A percentile compares a stretch with the other conserved stretches of the same genome.
phyloP scores from a whole-genome alignment of 2,797 vertebrate species.

The Microctenopoma steveboyesi region DNA sequence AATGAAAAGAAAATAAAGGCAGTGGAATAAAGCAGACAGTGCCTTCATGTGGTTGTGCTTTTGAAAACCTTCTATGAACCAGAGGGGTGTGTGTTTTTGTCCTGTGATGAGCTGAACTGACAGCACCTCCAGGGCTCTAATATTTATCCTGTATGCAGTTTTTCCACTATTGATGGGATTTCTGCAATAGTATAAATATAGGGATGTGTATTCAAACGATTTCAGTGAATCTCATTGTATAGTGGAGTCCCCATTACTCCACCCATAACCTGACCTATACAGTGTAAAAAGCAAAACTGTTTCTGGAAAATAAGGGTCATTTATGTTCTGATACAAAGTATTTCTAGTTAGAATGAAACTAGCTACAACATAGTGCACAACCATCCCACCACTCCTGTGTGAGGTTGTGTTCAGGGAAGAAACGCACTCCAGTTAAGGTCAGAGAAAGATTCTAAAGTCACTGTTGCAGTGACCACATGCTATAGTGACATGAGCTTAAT shows the following conservation, averaged over 20 bases:
- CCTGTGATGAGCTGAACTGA: conserved; percentile 23
- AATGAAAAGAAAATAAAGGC: conserved; percentile 44
- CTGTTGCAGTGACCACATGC: no score
- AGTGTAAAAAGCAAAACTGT: background rate
- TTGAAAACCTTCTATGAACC: conserved; percentile 52
- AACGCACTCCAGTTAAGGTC: no score
- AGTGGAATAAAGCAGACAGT: conserved; percentile 47
- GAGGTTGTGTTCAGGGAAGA: no score
- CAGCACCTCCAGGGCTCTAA: conserved; percentile 38
- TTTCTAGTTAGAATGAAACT: background rate
- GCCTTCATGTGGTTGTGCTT: conserved; percentile 70
- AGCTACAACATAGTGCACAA: no score
- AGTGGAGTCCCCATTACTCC: no score
- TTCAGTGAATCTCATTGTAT: conserved; percentile 12
- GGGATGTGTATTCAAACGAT: conserved; percentile 2
- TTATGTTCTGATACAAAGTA: no score
- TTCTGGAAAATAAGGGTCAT: background rate
- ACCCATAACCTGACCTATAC: no score
- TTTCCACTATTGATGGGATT: conserved; percentile 31
- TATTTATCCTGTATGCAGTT: conserved; percentile 43
- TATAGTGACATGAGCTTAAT: no score
- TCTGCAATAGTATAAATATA: conserved; percentile 41
- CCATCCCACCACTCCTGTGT: no score
- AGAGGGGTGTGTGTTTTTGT: conserved; percentile 38
- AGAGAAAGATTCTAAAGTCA: no score